A percentile compares a stretch with the other conserved stretches of the same genome.
Evolutionary conservation across 2,113 vertebrate species (phyloP).

Genomic region (Peromyscus californicus): DNA sequence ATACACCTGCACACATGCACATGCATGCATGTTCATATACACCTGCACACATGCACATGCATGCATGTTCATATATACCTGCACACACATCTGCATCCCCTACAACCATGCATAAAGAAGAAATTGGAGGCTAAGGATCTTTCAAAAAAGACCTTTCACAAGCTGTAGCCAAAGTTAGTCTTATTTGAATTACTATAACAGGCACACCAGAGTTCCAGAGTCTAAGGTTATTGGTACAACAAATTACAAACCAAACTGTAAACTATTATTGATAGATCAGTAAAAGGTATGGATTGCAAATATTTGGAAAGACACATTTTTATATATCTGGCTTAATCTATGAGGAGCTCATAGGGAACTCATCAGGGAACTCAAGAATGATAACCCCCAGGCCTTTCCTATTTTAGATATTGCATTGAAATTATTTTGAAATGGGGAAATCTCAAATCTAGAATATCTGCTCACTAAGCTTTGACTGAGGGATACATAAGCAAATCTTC

Average conservation of each 20-base stretch:
- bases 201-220: background rate
- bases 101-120: background rate
- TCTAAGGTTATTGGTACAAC: background rate
- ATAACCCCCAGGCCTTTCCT: background rate
- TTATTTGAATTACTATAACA: background rate
- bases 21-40: background rate
- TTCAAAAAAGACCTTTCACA: constrained; percentile 41
- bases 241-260: constrained; percentile 10
- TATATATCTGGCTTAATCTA: background rate
- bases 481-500: background rate
- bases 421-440: background rate
- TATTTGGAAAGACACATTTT: background rate
- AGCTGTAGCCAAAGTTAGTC: background rate
- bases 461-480: background rate
- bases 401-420: background rate
- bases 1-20: too few species aligned
- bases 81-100: background rate
- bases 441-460: background rate
- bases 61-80: too few species aligned
- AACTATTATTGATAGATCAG: background rate
- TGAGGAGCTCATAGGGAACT: background rate
- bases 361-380: background rate
- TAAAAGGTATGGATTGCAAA: background rate
- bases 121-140: background rate
- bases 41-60: background rate